These are phyloP conservation scores for Palaemon carinicauda DNA, from an alignment of 1,140 invertebrate genomes.

Conservation along the genomic window DNA sequence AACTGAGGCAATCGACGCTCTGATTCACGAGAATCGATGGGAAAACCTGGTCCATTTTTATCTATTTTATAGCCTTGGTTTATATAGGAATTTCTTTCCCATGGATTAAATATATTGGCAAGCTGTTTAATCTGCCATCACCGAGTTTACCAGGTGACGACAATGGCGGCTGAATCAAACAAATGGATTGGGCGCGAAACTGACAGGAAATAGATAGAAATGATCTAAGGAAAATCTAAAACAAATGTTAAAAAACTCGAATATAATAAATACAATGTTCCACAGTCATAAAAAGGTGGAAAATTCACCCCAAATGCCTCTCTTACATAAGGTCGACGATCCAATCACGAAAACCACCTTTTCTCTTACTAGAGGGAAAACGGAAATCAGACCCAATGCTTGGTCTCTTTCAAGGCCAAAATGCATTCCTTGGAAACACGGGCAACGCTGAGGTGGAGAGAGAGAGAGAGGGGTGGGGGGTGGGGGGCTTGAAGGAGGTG, in stretches of 20 bases:
- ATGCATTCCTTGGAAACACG: background rate
- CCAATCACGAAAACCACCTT: background rate
- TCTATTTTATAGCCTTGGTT: background rate
- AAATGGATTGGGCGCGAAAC: constrained; percentile 13
- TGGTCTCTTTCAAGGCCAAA: constrained; percentile 4
- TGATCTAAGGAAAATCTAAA: constrained; percentile 27
- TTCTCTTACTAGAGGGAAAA: constrained; percentile 21
- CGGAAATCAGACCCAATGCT: constrained; percentile 16
- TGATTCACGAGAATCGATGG: background rate
- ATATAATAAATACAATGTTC: constrained; percentile 18
- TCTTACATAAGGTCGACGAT: constrained; percentile 9
- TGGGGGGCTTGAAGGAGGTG: background rate
- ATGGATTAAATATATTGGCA: background rate
- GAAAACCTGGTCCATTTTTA: background rate
- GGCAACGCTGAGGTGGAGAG: no score
- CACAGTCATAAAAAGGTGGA: background rate
- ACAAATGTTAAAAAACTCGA: constrained; percentile 14
- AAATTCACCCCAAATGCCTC: background rate
- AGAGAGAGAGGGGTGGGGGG: background rate
- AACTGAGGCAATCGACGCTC: no score
- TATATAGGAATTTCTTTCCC: background rate
- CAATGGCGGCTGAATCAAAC: constrained; percentile 30
- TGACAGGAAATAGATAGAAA: constrained; percentile 49
- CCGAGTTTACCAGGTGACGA: constrained; percentile 18
- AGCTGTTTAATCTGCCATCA: background rate